phyloP scores from a whole-genome alignment of 2,888 invertebrate genomes.

The Taphrorychus bicolor region DNA sequence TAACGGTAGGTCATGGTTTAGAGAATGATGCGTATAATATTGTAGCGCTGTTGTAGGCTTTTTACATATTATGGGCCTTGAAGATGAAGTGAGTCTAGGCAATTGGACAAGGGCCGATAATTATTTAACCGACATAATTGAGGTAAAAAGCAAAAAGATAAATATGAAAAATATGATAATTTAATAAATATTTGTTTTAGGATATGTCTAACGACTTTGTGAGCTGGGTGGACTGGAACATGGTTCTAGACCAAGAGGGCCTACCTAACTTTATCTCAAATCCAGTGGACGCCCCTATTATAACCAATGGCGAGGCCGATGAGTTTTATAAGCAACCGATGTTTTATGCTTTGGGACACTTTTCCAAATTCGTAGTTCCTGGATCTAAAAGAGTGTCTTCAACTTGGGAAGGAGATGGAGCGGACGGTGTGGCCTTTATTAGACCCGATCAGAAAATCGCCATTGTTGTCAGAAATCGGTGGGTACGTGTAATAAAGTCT shows the following conservation, averaged over 20 bases:
- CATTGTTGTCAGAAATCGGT: too few species aligned
- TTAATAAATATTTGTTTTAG: not conserved
- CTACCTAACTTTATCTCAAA: slow-evolving; percentile 80
- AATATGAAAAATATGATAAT: too few species aligned
- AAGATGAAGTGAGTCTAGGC: not conserved
- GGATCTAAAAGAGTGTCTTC: too few species aligned
- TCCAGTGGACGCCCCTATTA: slow-evolving; percentile 65
- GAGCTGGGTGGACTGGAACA: slow-evolving; percentile 91
- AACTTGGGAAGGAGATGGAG: too few species aligned
- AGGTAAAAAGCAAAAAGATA: not conserved
- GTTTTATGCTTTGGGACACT: slow-evolving; percentile 83
- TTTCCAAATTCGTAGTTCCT: slow-evolving; percentile 68
- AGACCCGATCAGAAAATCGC: too few species aligned
- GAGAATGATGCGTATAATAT: too few species aligned
- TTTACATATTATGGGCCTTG: not conserved
- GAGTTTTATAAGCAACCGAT: slow-evolving; percentile 89
- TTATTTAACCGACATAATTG: not conserved
- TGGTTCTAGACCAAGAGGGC: slow-evolving; percentile 77
- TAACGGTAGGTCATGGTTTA: slow-evolving; percentile 34
- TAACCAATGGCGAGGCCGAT: slow-evolving; percentile 65
- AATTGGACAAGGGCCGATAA: not conserved
- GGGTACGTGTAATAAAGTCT: too few species aligned
- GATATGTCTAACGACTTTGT: slow-evolving; percentile 66
- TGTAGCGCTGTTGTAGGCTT: not conserved
- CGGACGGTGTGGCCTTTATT: too few species aligned